Evolutionary conservation across 2,888 invertebrate genomes (phyloP).

Genomic region (Carabus problematicus): DNA sequence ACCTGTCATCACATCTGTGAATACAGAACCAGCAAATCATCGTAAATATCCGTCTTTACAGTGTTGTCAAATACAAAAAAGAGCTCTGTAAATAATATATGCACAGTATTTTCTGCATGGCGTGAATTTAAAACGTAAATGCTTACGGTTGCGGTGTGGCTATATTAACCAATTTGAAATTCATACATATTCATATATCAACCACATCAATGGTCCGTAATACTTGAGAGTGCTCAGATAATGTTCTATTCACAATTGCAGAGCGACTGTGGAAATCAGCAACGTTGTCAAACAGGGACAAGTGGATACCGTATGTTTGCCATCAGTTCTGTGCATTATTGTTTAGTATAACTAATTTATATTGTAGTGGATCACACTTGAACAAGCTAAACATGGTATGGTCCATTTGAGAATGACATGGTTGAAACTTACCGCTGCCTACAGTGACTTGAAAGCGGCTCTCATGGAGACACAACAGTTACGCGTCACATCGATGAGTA

Average conservation of each 20-base stretch:
- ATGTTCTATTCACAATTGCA: conserved; percentile 55
- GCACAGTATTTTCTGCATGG: conserved; percentile 39
- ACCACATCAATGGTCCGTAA: no score
- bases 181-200: conserved; percentile 33
- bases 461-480: conserved; percentile 76
- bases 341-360: conserved; percentile 44
- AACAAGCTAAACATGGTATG: conserved; percentile 94
- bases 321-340: neutral
- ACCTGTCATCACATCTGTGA: neutral
- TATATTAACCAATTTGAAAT: conserved; percentile 28
- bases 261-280: conserved; percentile 76
- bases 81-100: conserved; percentile 29
- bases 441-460: conserved; percentile 75
- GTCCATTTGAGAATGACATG: conserved; percentile 89
- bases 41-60: no score
- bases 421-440: conserved; percentile 79
- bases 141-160: conserved; percentile 41
- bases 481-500: conserved; percentile 76
- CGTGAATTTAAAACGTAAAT: conserved; percentile 35
- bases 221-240: no score
- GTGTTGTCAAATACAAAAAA: neutral
- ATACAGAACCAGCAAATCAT: neutral
- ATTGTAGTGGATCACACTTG: conserved; percentile 90
- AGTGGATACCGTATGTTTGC: conserved; percentile 71
- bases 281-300: conserved; percentile 74